Conservation (phyloP, 2,113 vertebrate species). For the Oncorhynchus keta region DNA sequence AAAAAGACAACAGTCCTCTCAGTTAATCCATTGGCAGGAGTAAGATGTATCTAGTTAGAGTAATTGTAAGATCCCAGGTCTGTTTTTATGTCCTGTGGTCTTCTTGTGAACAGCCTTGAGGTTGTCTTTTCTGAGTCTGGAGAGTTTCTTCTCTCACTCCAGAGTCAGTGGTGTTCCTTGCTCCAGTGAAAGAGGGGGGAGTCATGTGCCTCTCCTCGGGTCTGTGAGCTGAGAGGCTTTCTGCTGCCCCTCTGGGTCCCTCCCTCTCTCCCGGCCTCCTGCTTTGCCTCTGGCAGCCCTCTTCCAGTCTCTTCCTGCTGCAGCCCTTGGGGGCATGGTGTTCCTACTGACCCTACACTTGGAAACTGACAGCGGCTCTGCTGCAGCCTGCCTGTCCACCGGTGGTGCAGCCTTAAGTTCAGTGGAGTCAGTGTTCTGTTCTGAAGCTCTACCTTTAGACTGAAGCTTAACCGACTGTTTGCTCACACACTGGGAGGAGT, state of each 20-base stretch:
- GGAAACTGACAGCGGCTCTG: constrained; percentile 25
- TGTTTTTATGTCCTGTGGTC: constrained; percentile 9
- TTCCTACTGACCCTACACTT: background rate
- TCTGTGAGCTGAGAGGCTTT: constrained; percentile 8
- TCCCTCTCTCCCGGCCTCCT: background rate
- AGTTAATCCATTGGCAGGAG: background rate
- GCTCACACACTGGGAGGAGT: constrained; percentile 49
- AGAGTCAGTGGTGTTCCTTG: constrained; percentile 16
- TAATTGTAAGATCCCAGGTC: constrained; percentile 10
- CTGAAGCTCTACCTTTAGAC: constrained; percentile 23
- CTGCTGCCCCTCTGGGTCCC: background rate
- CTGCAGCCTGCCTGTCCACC: constrained; percentile 11
- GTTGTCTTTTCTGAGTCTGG: background rate
- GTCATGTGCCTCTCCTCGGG: constrained; percentile 18
- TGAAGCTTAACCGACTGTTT: constrained; percentile 9
- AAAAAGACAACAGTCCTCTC: constrained; percentile 4
- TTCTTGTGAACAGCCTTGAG: background rate
- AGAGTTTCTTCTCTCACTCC: constrained; percentile 5
- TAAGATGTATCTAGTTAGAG: background rate
- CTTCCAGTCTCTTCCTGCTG: constrained; percentile 20
- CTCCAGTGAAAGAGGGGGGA: constrained; percentile 6
- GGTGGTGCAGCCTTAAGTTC: constrained; percentile 20
- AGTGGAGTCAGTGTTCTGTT: background rate
- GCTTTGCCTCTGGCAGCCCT: background rate
- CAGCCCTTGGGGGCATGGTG: background rate